Conservation (phyloP, 2,113 vertebrate species). For the Myrmecobius fasciatus region DNA sequence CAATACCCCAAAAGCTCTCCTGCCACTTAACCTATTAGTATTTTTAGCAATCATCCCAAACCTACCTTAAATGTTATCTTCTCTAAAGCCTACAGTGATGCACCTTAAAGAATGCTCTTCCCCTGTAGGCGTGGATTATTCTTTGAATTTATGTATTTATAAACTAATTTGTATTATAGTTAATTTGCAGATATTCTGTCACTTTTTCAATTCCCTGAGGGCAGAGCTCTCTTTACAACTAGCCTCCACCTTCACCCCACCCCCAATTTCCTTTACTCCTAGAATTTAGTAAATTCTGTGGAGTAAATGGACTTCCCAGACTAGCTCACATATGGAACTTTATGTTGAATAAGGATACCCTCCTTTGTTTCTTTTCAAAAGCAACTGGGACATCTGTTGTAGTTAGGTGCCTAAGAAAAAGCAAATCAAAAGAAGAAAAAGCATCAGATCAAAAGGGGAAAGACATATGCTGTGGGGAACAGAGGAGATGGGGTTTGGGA, state of each 20-base stretch:
- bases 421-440: not conserved
- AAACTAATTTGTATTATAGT: not conserved
- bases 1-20: not conserved
- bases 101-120: not conserved
- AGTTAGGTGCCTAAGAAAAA: conserved; percentile 39
- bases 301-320: not conserved
- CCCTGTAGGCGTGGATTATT: not conserved
- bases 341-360: not conserved
- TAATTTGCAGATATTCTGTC: not conserved
- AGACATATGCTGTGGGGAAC: conserved; percentile 16
- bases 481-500: not conserved
- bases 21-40: not conserved
- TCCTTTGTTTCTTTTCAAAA: not conserved
- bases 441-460: not conserved
- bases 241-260: not conserved
- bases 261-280: not conserved
- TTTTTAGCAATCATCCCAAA: not conserved
- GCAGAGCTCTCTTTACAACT: not conserved
- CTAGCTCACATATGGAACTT: not conserved
- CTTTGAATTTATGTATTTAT: not conserved
- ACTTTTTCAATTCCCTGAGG: not conserved
- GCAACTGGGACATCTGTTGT: not conserved
- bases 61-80: not conserved
- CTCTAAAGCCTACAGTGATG: not conserved
- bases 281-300: not conserved